Base-by-base conservation (phyloP, 2,888 invertebrate species). In the Eupeodes luniger region DNA sequence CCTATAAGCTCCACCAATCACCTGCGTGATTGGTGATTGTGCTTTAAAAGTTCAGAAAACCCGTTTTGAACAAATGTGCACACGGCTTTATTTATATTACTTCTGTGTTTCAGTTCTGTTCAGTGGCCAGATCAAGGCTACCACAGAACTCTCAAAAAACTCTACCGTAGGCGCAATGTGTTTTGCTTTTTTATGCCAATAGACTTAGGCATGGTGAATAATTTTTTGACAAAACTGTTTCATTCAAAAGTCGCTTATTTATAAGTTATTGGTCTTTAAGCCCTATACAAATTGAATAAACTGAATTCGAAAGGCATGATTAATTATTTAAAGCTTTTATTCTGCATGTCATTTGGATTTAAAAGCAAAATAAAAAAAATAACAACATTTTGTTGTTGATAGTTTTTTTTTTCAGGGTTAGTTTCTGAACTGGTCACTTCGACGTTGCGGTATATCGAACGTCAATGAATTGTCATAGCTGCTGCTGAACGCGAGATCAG, bases 81-180 rank as follows among this genome's bases (percentile, higher is more conserved):
- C 55, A 55, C 55, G 16, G 61, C 74, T 55, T 27, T 34, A 40
- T 40, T 40, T 40, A 40, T 7, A 40, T 7, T 40, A 40, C 40
- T 40, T 40, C 40, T 40, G 40, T 40, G 40, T 9, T 40, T 40
- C 1, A 7, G 40, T 4, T 40, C 40, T 40, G 40, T 9, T 40
- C 67, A 62, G 27, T 53, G 72, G 36, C 55, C 51, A 75, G 74
- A 78, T 74, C 85, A 85, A 86, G 85, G 85, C 74, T 86, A 74
- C 69, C 51, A 9, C 40, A 19, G 55, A 51, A 16, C 59, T 47
- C n/a, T 55, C 40, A 40, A 40, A 47, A 75, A 49, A 49, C 76
- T 53, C 27, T 53, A 44, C 44, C 34, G 40, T 66, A 67, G 81
- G 69, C 69, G 47, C 59, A 66, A 57, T 76, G 27, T 27, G 27